Conservation (phyloP, 2,113 vertebrate genomes). For the Epinephelus lanceolatus region DNA sequence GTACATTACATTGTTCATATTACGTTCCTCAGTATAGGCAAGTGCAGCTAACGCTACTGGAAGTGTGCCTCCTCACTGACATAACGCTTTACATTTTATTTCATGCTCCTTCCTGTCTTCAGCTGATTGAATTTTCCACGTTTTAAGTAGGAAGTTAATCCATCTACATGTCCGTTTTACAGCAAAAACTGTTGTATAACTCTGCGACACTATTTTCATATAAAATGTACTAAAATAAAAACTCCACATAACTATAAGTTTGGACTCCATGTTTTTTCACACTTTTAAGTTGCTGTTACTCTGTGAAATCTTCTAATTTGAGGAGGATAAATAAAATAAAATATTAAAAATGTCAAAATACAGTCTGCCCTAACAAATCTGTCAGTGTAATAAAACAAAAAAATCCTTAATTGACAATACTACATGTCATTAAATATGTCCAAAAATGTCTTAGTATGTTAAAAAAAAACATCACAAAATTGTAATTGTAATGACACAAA, state of each 20-base stretch:
- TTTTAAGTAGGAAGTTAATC: conserved; percentile 44
- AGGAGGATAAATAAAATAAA: not conserved
- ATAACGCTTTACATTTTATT: conserved; percentile 17
- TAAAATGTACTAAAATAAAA: conserved; percentile 82
- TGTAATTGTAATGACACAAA: too few species aligned
- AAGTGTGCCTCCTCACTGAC: conserved; percentile 45
- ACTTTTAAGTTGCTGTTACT: not conserved
- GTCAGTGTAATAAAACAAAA: not conserved
- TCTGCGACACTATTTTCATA: conserved; percentile 82
- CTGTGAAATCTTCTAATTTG: not conserved
- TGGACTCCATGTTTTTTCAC: conserved; percentile 7
- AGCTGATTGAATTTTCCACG: conserved; percentile 44
- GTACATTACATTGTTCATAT: conserved; percentile 28
- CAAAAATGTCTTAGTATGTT: too few species aligned
- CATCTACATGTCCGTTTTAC: conserved; percentile 68
- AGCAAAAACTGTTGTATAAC: conserved; percentile 74
- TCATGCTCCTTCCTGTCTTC: conserved; percentile 38
- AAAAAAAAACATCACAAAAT: too few species aligned
- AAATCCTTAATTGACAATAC: too few species aligned
- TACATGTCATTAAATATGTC: too few species aligned
- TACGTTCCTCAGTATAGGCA: conserved; percentile 56
- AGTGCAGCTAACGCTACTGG: conserved; percentile 36
- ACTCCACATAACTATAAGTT: conserved; percentile 60
- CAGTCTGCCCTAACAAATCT: too few species aligned
- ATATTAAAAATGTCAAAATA: too few species aligned